Evolutionary conservation across 2,888 invertebrate genomes (phyloP), one percentile per base, ranked within the genome.

Genomic region (Melipona bicolor): DNA sequence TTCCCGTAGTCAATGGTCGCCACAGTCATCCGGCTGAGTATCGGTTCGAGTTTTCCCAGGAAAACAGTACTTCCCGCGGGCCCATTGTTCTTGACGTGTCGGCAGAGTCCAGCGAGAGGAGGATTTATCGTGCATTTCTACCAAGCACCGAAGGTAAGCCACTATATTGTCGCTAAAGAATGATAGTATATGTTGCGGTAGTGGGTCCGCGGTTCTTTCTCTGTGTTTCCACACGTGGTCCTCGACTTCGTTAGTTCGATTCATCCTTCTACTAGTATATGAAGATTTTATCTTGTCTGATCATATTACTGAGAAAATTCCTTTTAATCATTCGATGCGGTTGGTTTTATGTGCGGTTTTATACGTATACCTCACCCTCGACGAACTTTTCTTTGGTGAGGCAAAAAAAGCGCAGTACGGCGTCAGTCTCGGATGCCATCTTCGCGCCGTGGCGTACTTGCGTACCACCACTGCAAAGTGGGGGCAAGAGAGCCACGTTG

Each of bases 351-450:
- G 61, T 69, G 77, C 70, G 54, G 24, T 52, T 59, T 67, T 73
- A 54, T 64, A 64, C 32, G 59, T 36, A 54, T 72, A 70, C 75
- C 83, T 75, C 80, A 83, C 79, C 81, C 85, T 79, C 77, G 80
- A 68, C 76, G 59, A 81, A 86, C 87, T 82, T 84, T 90, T 79
- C 86, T 86, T 76, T 73, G 77, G 49, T 43, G 72, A 77, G 79
- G 85, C 81, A 88, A 89, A 89, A 87, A 87, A 87, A 88, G 87
- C 81, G 88, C 83, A 86, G 84, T 90, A 91, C 93, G 92, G 93
- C 93, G 93, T 93, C 93, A 92, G 91, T 93, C 92, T 88, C 87
- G 93, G 93, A 91, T 93, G 93, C 93, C 93, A 93, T 93, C 91
- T 93, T 93, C 92, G 90, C 91, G 91, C 89, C 88, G 90, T 90